Conservation (phyloP, 2,113 vertebrate genomes). For the Dipodomys merriami region DNA sequence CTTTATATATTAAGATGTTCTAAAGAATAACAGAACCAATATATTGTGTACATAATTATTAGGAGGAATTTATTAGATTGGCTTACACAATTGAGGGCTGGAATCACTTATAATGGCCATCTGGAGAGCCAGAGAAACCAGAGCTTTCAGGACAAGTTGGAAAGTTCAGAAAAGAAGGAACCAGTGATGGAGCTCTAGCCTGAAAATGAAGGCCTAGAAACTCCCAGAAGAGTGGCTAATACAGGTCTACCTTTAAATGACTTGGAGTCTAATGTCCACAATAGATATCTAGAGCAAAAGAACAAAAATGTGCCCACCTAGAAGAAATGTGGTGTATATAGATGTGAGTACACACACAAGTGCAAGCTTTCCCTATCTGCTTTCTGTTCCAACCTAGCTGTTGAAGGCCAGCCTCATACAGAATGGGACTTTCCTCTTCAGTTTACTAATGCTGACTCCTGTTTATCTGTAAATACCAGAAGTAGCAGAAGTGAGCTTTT, state of each 20-base stretch:
- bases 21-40: not conserved
- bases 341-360: not conserved
- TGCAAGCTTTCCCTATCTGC: fast-evolving
- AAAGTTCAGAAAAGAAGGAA: not conserved
- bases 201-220: not conserved
- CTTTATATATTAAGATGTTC: not conserved
- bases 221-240: not conserved
- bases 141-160: not conserved
- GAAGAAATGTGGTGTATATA: not conserved
- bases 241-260: not conserved
- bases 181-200: not conserved
- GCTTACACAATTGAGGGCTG: no score
- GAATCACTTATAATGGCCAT: not conserved
- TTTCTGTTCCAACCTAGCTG: not conserved
- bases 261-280: not conserved
- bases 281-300: not conserved
- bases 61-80: not conserved
- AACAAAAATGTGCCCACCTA: not conserved
- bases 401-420: not conserved
- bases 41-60: no score
- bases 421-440: not conserved
- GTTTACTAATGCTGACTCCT: fast-evolving
- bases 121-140: not conserved
- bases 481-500: not conserved
- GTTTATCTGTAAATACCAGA: not conserved